phyloP scores from a whole-genome alignment of 2,888 invertebrate species.

The Synanthedon tipuliformis region DNA sequence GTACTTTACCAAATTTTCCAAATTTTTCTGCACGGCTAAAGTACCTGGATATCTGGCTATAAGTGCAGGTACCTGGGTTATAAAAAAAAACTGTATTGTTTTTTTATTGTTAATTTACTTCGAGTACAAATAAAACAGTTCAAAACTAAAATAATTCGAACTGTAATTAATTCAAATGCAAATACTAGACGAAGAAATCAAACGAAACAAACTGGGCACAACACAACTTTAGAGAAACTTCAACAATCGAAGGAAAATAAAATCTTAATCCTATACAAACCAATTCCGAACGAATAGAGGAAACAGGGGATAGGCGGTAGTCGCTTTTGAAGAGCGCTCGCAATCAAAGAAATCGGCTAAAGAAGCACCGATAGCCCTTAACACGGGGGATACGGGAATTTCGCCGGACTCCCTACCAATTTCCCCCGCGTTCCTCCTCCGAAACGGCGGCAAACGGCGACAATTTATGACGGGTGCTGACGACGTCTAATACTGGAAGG shows the following conservation, averaged over 20 bases:
- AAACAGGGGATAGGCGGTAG: slow-evolving; percentile 6
- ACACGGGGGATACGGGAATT: slow-evolving; percentile 27
- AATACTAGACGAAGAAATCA: neutral
- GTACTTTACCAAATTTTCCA: too few species aligned
- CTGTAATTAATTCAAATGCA: neutral
- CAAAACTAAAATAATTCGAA: neutral
- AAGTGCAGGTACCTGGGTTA: too few species aligned
- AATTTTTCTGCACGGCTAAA: too few species aligned
- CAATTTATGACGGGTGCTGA: slow-evolving; percentile 62
- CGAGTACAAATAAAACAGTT: too few species aligned
- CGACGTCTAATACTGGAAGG: slow-evolving; percentile 48
- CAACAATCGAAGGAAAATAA: neutral
- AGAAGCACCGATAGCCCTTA: slow-evolving; percentile 29
- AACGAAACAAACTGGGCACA: neutral
- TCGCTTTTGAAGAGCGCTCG: slow-evolving; percentile 14
- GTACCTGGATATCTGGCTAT: too few species aligned
- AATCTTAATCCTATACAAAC: slow-evolving; percentile 15
- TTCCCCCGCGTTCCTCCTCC: slow-evolving; percentile 7
- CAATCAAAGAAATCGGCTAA: slow-evolving; percentile 46
- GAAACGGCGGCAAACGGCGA: slow-evolving; percentile 33
- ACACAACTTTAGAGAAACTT: neutral
- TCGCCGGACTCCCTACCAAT: slow-evolving; percentile 28
- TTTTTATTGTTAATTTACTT: too few species aligned
- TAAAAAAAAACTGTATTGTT: too few species aligned
- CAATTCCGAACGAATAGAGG: slow-evolving; percentile 13